Evolutionary conservation across 2,888 invertebrate species (phyloP).

Genomic region (Heliconius sara): DNA sequence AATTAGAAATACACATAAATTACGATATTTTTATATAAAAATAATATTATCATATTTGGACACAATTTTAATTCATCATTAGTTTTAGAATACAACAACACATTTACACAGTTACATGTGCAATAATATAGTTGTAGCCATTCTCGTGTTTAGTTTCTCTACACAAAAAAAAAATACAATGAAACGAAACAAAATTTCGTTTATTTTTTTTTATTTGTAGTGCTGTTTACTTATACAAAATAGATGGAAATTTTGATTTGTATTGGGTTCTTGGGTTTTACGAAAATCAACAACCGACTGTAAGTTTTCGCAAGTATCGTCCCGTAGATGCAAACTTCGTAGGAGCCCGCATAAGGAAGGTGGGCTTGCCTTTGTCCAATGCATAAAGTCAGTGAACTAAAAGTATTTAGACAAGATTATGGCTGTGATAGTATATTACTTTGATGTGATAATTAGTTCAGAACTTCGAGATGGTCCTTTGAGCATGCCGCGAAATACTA

Average conservation of each 20-base stretch:
- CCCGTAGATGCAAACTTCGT: slow-evolving; percentile 28
- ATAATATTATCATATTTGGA: too few relatives aligned
- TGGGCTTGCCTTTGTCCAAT: slow-evolving; percentile 26
- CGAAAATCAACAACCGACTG: slow-evolving; percentile 25
- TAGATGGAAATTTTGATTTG: neutral
- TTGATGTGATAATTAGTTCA: slow-evolving; percentile 20
- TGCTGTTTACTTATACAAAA: neutral
- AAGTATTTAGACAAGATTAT: slow-evolving; percentile 34
- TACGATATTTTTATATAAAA: too few relatives aligned
- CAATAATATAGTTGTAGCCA: too few relatives aligned
- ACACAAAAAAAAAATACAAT: too few relatives aligned
- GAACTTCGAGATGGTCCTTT: slow-evolving; percentile 13
- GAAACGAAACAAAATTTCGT: too few relatives aligned
- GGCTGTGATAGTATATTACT: slow-evolving; percentile 26
- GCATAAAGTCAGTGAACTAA: slow-evolving; percentile 25
- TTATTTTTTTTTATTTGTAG: neutral
- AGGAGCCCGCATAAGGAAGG: slow-evolving; percentile 34
- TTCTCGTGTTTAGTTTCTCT: too few relatives aligned
- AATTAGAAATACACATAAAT: too few relatives aligned
- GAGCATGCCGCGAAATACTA: slow-evolving; percentile 4
- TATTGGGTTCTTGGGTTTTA: slow-evolving; percentile 13
- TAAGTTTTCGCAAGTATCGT: slow-evolving; percentile 29
- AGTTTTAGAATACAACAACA: too few relatives aligned
- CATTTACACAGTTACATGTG: too few relatives aligned
- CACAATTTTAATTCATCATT: too few relatives aligned